phyloP scores from a whole-genome alignment of 2,797 vertebrate species.

The Lophius americanus region DNA sequence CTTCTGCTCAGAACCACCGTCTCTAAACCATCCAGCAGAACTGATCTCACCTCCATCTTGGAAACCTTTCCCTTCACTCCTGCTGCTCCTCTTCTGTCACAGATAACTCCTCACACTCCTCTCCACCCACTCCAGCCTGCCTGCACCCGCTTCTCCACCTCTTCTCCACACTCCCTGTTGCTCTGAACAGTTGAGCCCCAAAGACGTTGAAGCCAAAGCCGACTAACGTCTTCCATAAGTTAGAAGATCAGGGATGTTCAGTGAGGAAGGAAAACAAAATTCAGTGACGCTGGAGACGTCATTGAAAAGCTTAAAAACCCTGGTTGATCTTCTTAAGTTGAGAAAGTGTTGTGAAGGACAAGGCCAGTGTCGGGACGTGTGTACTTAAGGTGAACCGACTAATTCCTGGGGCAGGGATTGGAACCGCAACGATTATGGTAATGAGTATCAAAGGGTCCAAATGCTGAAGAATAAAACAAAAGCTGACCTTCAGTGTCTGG shows the following conservation, averaged over 20 bases:
- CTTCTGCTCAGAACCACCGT: too few relatives aligned
- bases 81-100: too few relatives aligned
- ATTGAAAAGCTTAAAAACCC: not conserved
- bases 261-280: slow-evolving; percentile 13
- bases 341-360: slow-evolving; percentile 17
- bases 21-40: too few relatives aligned
- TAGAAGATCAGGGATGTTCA: slow-evolving; percentile 14
- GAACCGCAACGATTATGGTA: not conserved
- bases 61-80: too few relatives aligned
- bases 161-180: too few relatives aligned
- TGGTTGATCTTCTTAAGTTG: not conserved
- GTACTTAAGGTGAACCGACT: not conserved
- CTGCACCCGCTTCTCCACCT: too few relatives aligned
- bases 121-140: too few relatives aligned
- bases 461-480: not conserved
- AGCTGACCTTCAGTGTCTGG: not conserved
- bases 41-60: too few relatives aligned
- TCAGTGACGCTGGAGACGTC: not conserved
- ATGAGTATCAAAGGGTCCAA: not conserved
- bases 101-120: too few relatives aligned
- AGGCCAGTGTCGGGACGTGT: not conserved
- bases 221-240: slow-evolving; percentile 17
- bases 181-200: too few relatives aligned
- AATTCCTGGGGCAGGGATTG: not conserved
- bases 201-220: too few relatives aligned